Conservation (phyloP, 1,140 invertebrate genomes). For the Zaprionus tsacasi region DNA sequence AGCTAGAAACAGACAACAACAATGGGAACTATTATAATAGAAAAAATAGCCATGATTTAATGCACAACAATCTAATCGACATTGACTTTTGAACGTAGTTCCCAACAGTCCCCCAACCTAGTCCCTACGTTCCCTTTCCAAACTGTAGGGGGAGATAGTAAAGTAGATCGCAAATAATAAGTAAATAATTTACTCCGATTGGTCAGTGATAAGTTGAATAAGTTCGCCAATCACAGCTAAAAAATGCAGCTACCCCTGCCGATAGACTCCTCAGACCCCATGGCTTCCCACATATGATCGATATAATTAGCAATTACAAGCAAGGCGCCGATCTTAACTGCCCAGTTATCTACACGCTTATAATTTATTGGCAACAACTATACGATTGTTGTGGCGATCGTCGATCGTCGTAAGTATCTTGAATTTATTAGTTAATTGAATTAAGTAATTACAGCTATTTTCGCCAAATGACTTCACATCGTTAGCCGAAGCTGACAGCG, state of each 20-base stretch:
- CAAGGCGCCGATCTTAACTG: constrained; percentile 15
- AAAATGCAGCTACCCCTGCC: not conserved
- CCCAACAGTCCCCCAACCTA: too few species aligned
- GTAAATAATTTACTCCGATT: constrained; percentile 10
- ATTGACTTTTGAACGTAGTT: constrained; percentile 33
- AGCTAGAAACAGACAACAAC: constrained; percentile 20
- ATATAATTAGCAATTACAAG: constrained; percentile 74
- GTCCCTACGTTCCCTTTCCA: not conserved
- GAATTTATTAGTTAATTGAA: constrained; percentile 70
- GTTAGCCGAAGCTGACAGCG: constrained; percentile 8
- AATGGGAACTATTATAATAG: constrained; percentile 12
- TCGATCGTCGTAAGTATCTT: constrained; percentile 35
- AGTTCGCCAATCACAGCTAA: constrained; percentile 14
- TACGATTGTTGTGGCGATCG: constrained; percentile 18
- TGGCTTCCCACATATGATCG: not conserved
- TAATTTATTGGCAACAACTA: constrained; percentile 56
- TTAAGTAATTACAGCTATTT: constrained; percentile 74
- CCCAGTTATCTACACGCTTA: constrained; percentile 49
- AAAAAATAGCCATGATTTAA: constrained; percentile 44
- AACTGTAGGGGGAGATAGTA: not conserved
- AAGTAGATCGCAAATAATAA: constrained; percentile 7
- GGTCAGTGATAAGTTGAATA: constrained; percentile 36
- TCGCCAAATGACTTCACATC: constrained; percentile 60
- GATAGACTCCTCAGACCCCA: not conserved
- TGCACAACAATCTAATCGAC: constrained; percentile 44